A percentile compares a stretch with the other conserved stretches of the same genome.
Evolutionary conservation across 1,140 invertebrate genomes (phyloP).

Genomic region (Mycetomoellerius zeteki): DNA sequence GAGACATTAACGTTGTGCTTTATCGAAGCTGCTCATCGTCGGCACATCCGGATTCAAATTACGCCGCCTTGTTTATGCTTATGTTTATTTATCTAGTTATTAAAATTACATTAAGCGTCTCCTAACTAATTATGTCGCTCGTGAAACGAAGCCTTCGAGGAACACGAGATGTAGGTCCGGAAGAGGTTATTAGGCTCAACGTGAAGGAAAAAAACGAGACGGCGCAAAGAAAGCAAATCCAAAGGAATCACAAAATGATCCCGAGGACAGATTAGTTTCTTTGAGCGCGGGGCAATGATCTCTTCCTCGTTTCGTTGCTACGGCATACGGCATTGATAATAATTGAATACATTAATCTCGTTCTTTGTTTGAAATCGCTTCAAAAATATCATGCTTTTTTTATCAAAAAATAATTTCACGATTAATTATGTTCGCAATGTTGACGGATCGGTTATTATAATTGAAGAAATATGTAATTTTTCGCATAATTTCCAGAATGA

Average conservation of each 20-base stretch:
- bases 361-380: background rate
- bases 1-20: conserved; percentile 81
- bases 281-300: conserved; percentile 54
- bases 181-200: conserved; percentile 55
- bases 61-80: conserved; percentile 82
- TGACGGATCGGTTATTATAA: background rate
- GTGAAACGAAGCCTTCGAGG: conserved; percentile 57
- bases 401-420: background rate
- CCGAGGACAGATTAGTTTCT: conserved; percentile 65
- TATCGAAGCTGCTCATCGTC: conserved; percentile 85
- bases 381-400: background rate
- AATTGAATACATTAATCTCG: conserved; percentile 20
- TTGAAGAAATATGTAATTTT: background rate
- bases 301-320: background rate
- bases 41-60: conserved; percentile 86
- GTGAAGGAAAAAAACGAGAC: conserved; percentile 14
- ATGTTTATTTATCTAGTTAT: conserved; percentile 87
- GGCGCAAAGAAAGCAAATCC: conserved; percentile 33
- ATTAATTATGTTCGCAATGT: conserved; percentile 1
- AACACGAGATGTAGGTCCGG: conserved; percentile 59
- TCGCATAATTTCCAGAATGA: conserved; percentile 37
- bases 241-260: conserved; percentile 67
- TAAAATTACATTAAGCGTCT: conserved; percentile 85
- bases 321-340: background rate
- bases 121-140: conserved; percentile 78